Base-by-base conservation (phyloP, 2,888 invertebrate genomes). In the Caenorhabditis becei region DNA sequence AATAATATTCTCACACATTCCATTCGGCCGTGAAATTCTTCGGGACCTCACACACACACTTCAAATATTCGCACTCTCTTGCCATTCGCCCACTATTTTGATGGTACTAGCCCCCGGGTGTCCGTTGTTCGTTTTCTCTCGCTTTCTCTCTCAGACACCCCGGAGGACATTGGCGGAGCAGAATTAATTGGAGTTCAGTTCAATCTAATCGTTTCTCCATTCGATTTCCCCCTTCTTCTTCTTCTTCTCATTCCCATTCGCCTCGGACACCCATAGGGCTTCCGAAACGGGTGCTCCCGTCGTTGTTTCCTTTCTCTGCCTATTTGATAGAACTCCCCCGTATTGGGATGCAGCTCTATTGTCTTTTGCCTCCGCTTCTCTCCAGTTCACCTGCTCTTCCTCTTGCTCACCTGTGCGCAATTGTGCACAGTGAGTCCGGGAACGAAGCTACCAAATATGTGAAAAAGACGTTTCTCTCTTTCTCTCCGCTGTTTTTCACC, bases 141-240 rank as follows among this genome's bases (percentile, higher is more conserved):
- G n/a, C 11, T 10, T 47, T 35, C 32, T 35, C 20, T 20, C 18
- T 20, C 41, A 3, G 18, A 47, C 47, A 47, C 44, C 2, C 11
- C 41, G 11, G 14, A 32, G 56, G 56, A 59, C 44, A 69, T 58
- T 66, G 53, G 20, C 67, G 44, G 61, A 61, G 63, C 54, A 72
- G 63, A 72, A 72, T 72, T 72, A 72, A 72, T 72, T 72, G 56
- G 63, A 72, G 71, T 72, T 72, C 54, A 72, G 71, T 72, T 72
- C 54, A 63, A 72, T 63, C 47, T 63, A 62, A 72, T 72, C 71
- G 71, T 72, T 72, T 61, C 14, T 18, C 61, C 70, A 51, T 70
- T 51, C n/a, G 24, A 23, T 16, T 20, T 44, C 10, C 5, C 32
- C 24, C 18, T 24, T 23, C 67, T 28, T n/a, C n/a, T n/a, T n/a